Evolutionary conservation across 2,797 vertebrate genomes (phyloP).

Genomic region (Mormyrops attenuatus): DNA sequence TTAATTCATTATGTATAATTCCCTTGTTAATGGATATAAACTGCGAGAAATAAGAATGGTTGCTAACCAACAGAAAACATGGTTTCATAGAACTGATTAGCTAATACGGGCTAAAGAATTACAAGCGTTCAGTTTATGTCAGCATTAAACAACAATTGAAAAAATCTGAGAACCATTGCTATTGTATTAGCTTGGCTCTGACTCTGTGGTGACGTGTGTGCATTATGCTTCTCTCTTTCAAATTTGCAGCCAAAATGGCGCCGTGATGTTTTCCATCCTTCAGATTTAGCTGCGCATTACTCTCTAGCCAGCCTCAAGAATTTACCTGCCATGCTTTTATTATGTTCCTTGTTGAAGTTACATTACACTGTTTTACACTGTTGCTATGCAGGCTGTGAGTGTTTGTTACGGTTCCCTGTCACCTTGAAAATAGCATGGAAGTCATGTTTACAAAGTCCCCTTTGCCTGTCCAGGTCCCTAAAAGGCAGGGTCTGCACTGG

Average conservation of each 20-base stretch:
- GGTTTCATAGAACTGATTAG: not conserved
- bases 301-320: not conserved
- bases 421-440: not conserved
- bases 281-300: not conserved
- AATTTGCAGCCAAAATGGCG: not conserved
- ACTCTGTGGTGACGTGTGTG: not conserved
- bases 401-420: not conserved
- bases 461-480: not conserved
- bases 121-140: not conserved
- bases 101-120: not conserved
- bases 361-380: not conserved
- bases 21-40: not conserved
- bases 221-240: not conserved
- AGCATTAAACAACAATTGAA: not conserved
- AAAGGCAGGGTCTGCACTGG: not conserved
- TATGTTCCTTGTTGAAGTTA: not conserved
- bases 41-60: not conserved
- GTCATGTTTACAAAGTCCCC: not conserved
- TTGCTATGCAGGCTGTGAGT: not conserved
- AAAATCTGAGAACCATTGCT: not conserved
- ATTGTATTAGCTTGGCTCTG: not conserved
- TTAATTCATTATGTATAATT: not conserved
- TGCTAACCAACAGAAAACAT: not conserved
- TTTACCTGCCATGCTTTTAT: not conserved
- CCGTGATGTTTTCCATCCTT: not conserved